Percentiles rank a stretch among this genome's conserved stretches.
Evolutionary conservation across 37 sponge, comb jelly and placozoan species (phyloP).

Genomic region (Dysidea cf. avara): DNA sequence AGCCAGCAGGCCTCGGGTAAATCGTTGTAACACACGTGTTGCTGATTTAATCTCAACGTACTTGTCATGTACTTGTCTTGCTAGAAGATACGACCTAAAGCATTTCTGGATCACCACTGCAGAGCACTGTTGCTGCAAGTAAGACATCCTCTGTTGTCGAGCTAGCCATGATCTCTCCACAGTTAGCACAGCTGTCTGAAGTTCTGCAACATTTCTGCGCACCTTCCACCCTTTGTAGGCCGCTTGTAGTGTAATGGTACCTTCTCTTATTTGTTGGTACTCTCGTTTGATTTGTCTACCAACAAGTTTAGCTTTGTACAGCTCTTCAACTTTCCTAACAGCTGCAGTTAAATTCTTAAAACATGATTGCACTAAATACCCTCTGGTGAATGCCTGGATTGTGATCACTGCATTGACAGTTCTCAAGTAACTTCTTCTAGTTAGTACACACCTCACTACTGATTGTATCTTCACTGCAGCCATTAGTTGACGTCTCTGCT

Average conservation of each 20-base stretch:
- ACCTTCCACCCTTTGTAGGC: too few relatives aligned
- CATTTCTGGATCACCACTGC: too few relatives aligned
- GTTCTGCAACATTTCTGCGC: too few relatives aligned
- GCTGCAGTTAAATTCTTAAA: too few relatives aligned
- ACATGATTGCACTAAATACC: not conserved
- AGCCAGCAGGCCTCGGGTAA: conserved; percentile 6
- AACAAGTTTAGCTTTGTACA: too few relatives aligned
- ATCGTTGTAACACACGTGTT: conserved; percentile 15
- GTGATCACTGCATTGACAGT: conserved; percentile 3
- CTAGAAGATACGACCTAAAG: too few relatives aligned
- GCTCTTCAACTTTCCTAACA: too few relatives aligned
- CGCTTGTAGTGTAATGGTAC: conserved; percentile 1
- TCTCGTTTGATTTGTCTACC: too few relatives aligned
- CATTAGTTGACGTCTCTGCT: not conserved
- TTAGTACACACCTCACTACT: conserved; percentile 4
- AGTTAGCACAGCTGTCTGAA: too few relatives aligned
- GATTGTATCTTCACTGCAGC: conserved; percentile 39
- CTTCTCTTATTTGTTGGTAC: not conserved
- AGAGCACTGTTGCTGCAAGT: too few relatives aligned
- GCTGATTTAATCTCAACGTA: not conserved
- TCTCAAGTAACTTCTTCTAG: not conserved
- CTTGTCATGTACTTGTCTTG: not conserved
- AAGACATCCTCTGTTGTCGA: too few relatives aligned
- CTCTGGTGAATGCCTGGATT: conserved; percentile 12
- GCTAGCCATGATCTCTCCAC: too few relatives aligned